These are phyloP conservation scores for Alligator sinensis DNA, from an alignment of 2,113 vertebrate species.

Conservation along the genomic window DNA sequence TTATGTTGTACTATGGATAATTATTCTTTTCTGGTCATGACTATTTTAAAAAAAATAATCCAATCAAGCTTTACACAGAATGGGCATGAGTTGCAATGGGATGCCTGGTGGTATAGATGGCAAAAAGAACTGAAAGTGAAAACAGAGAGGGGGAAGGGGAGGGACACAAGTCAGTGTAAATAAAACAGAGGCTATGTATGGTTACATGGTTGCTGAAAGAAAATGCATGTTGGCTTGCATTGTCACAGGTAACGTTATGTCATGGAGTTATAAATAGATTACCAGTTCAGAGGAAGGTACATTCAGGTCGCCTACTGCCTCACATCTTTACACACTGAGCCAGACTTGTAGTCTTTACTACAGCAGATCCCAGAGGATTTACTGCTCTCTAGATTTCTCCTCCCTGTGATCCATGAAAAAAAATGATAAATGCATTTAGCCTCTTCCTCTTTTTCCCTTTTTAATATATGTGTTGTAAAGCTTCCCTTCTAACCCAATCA, in stretches of 20 bases:
- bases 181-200: not conserved
- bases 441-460: not conserved
- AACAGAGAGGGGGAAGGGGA: not conserved
- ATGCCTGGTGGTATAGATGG: not conserved
- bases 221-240: not conserved
- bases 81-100: not conserved
- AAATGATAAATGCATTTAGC: constrained; percentile 7
- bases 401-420: constrained; percentile 9
- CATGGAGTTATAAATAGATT: constrained; percentile 55
- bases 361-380: not conserved
- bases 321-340: constrained; percentile 32
- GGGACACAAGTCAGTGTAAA: not conserved
- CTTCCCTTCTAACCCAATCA: constrained; percentile 1
- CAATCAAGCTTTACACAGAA: not conserved
- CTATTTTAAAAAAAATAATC: not conserved
- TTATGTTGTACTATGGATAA: accelerated
- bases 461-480: not conserved
- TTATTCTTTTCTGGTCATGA: not conserved
- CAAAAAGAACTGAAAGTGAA: not conserved
- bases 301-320: constrained; percentile 49
- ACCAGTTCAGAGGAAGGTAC: constrained; percentile 34
- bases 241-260: constrained; percentile 50
- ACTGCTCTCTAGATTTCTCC: not conserved
- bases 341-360: constrained; percentile 13
- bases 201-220: constrained; percentile 32